Base-by-base conservation (phyloP, 2,888 invertebrate species). In the Malacosoma neustria region DNA sequence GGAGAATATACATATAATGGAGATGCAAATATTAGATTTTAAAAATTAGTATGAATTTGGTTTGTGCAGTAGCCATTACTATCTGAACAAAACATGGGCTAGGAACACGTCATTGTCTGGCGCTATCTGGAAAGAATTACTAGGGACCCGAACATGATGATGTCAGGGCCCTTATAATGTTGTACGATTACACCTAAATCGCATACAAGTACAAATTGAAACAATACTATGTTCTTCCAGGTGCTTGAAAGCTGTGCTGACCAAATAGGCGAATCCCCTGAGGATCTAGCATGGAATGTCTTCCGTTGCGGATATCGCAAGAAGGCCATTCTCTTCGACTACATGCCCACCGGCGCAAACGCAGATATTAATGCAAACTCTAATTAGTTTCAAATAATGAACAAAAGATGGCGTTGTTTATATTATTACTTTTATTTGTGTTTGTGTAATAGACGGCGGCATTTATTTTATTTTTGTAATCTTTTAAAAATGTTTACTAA, bases 301-400 rank as follows among this genome's bases (percentile, higher is more conserved):
- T 81, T 85, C 63, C 70, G 73, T 11, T 85, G 85, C 49, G 77
- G 77, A 1, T 75, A 70, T 54, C 72, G 80, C 41, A 71, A 70
- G 48, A 84, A 82, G 50, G 69, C 77, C 0, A 55, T 72, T 0
- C 65, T 77, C 11, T 75, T 79, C 51, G 68, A 76, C 33, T 72
- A 72, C 58, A 72, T 76, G 74, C 73, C 77, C 2, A 47, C 59
- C 2, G 51, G 41, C 32, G 46, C 35, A 11, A 13, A 38, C 2
- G 37, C 39, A 12, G 56, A 55, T 14, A 32, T 48, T 5, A 57
- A 61, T 30, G 59, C 55, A 38, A 49, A 49, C 32, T 49, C 50
- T 4, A 48, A 54, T 15, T 53, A 51, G 39, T 37, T 37, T 31
- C n/a, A 2, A 6, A n/a, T 1, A n/a, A 4, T 22, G 32, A 6